Conservation (phyloP, 2,888 invertebrate genomes). For the Eretmocerus hayati region DNA sequence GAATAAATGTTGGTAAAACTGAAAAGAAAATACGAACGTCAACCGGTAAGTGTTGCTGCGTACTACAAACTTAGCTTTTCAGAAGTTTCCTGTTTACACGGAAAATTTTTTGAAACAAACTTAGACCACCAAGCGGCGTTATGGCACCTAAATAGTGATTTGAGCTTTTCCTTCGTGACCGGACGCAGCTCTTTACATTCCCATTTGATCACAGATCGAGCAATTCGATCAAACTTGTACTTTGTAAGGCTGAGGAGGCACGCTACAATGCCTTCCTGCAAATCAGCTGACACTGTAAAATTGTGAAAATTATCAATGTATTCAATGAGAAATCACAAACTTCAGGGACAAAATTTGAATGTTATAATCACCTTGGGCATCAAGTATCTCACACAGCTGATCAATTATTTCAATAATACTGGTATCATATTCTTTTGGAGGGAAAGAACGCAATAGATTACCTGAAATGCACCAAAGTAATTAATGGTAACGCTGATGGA, state of each 20-base stretch:
- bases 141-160: conserved; percentile 26
- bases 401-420: conserved; percentile 28
- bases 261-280: conserved; percentile 36
- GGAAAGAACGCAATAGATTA: conserved; percentile 34
- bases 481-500: conserved; percentile 3
- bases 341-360: too few species aligned
- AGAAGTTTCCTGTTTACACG: too few species aligned
- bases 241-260: conserved; percentile 34
- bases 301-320: too few species aligned
- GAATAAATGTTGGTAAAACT: too few species aligned
- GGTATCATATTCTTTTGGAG: conserved; percentile 25
- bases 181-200: conserved; percentile 27
- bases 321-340: too few species aligned
- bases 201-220: conserved; percentile 32
- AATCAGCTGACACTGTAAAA: conserved; percentile 30
- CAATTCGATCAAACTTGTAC: conserved; percentile 26
- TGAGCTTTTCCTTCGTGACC: conserved; percentile 28
- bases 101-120: conserved; percentile 22
- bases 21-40: too few species aligned
- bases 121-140: conserved; percentile 27
- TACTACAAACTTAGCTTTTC: too few species aligned
- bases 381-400: conserved; percentile 33
- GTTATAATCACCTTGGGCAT: conserved; percentile 33
- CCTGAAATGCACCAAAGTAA: conserved; percentile 28
- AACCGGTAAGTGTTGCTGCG: too few species aligned